Base-by-base conservation (phyloP, 2,113 vertebrate genomes). In the Scalopus aquaticus region DNA sequence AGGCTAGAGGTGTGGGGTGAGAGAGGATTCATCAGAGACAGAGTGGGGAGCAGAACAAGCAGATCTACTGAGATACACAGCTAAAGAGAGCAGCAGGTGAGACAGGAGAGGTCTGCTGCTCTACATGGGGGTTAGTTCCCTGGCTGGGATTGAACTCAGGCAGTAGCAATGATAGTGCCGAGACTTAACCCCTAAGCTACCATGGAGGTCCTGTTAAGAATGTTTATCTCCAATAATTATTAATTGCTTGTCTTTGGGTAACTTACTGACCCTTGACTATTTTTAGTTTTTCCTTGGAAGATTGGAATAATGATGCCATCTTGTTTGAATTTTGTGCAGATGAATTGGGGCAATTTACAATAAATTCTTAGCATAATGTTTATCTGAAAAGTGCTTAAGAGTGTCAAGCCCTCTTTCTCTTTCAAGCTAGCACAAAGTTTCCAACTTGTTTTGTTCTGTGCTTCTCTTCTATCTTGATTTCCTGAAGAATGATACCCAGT, bases 251-350 rank as follows among this genome's bases (percentile, higher is more conserved):
- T 80, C n/a, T 16, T 35, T 22, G n/a, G 24, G 9, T 17, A 77
- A 35, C 9, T 54, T 88, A 62, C 56, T 76, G 86, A 42, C 91
- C 65, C 32, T 93, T 58, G 72, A 64, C 9, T 35, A 73, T 35
- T 90, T 51, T 92, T 49, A 62, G 35, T 86, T 65, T 90, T 92
- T 32, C 32, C 30, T 86, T 64, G 26, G 51, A 49, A 96, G 88
- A 73, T 30, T 67, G 26, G 67, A 42, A 67, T 76, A 73, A 46
- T 73, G 19, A 64, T 76, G 37, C 37, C 11, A 49, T 3, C 8
- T 67, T 9, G 37, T 65, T 62, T 20, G 76, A 70, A 58, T 81
- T 79, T 60, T 60, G 6, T 24, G 17, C 19, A 19, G 8, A 46
- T 70, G 54, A 65, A 51, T 84, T 79, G 30, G 32, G 39, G 79